These are phyloP conservation scores for Heliconius charithonia DNA, from an alignment of 2,888 invertebrate genomes.

Conservation along the genomic window DNA sequence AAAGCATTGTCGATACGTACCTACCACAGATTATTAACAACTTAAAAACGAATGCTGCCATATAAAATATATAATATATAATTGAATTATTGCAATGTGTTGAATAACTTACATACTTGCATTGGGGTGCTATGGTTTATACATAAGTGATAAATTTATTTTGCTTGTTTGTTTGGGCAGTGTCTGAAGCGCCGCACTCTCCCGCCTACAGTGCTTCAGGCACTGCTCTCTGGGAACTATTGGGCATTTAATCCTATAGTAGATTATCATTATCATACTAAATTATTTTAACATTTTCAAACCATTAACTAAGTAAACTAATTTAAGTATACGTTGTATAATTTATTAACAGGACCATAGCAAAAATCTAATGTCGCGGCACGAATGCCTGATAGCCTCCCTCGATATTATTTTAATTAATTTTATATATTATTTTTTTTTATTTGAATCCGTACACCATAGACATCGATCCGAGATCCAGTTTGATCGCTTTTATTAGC, in stretches of 20 bases:
- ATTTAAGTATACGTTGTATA: constrained; percentile 74
- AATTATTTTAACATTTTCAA: constrained; percentile 82
- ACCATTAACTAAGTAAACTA: constrained; percentile 84
- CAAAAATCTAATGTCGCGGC: constrained; percentile 74
- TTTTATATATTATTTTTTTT: constrained; percentile 53
- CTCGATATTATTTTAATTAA: constrained; percentile 62
- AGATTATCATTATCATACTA: constrained; percentile 83
- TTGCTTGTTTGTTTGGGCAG: constrained; percentile 79
- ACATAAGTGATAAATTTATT: constrained; percentile 80
- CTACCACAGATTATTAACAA: constrained; percentile 78
- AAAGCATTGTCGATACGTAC: constrained; percentile 74
- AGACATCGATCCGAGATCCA: constrained; percentile 76
- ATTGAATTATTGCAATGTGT: constrained; percentile 69
- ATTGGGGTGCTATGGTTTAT: constrained; percentile 83
- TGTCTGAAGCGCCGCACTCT: constrained; percentile 62
- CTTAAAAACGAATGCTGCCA: constrained; percentile 75
- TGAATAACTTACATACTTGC: constrained; percentile 82
- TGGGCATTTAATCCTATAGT: constrained; percentile 85
- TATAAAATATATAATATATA: constrained; percentile 63
- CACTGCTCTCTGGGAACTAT: constrained; percentile 81
- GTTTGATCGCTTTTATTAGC: constrained; percentile 74
- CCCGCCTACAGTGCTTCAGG: constrained; percentile 55
- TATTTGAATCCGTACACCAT: constrained; percentile 71
- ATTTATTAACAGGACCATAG: constrained; percentile 78
- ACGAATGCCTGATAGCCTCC: constrained; percentile 84